These are phyloP conservation scores for Drosophila lacicola DNA, from an alignment of 2,888 invertebrate species.

Conservation along the genomic window DNA sequence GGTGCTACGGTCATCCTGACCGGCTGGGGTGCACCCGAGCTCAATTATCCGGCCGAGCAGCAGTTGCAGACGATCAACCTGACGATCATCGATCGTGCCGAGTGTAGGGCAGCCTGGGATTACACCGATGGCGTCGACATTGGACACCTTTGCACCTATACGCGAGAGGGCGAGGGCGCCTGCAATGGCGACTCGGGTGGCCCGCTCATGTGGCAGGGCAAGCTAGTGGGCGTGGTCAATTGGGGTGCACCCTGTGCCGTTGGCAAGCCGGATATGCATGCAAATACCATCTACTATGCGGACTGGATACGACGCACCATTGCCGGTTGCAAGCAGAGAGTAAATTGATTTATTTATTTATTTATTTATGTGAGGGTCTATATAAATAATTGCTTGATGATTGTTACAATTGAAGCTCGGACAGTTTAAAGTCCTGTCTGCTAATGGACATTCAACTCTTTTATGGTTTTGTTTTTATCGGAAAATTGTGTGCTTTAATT, in stretches of 20 bases:
- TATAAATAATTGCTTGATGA: not conserved
- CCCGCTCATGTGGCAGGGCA: slow-evolving; percentile 69
- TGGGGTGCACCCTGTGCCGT: slow-evolving; percentile 81
- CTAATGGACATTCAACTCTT: slow-evolving; percentile 19
- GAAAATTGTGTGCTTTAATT: slow-evolving; percentile 1
- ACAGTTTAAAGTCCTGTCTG: slow-evolving; percentile 7
- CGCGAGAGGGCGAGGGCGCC: slow-evolving; percentile 86
- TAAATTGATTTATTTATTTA: slow-evolving; percentile 23
- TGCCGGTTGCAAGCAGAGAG: slow-evolving; percentile 54
- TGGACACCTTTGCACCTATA: slow-evolving; percentile 87
- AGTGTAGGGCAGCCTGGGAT: slow-evolving; percentile 85
- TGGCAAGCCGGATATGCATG: slow-evolving; percentile 80
- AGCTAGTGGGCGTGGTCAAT: slow-evolving; percentile 77
- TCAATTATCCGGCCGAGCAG: slow-evolving; percentile 86
- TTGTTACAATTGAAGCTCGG: slow-evolving; percentile 1
- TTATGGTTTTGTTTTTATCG: slow-evolving; percentile 46
- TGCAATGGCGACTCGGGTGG: slow-evolving; percentile 82
- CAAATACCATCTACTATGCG: slow-evolving; percentile 71
- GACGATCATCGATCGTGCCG: slow-evolving; percentile 86
- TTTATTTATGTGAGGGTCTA: not conserved
- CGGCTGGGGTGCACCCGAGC: slow-evolving; percentile 87
- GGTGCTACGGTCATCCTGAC: slow-evolving; percentile 86
- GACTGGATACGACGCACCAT: slow-evolving; percentile 73
- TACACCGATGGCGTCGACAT: slow-evolving; percentile 85
- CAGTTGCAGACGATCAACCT: slow-evolving; percentile 87